Base-by-base conservation (phyloP, 2,888 invertebrate species). In the Agonopterix alstromeriana region DNA sequence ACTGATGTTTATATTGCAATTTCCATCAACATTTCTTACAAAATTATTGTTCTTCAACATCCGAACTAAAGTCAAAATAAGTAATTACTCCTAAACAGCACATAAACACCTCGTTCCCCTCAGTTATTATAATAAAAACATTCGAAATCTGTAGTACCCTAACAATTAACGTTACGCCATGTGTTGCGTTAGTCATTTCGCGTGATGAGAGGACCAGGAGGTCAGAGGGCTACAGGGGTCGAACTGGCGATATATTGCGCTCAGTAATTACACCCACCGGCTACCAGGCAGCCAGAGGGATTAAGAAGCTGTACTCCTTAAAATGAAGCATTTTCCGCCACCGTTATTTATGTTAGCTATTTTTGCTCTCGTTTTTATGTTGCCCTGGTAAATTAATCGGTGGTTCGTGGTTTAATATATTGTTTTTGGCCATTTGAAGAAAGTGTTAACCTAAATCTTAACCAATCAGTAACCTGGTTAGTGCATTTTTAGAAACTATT, bases 101-200 rank as follows among this genome's bases (percentile, higher is more conserved):
- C 56, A 53, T 55, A 46, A 60, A 53, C 59, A 57, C 65, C 65
- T 68, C 61, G 60, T 54, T 55, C 63, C 73, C 76, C 71, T 62
- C 55, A 70, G 67, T 73, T 65, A 67, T 62, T 65, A 67, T 68
- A 78, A 80, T 82, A 80, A 82, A 82, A 83, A 80, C 82, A 77
- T 64, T 66, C 54, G 49, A 63, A 77, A 76, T 74, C 70, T 63
- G 61, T 61, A 47, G 69, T 65, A 65, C 71, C 51, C 48, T 43
- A 40, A 75, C 82, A 83, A 85, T 85, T 86, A 86, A 79, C 77
- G 72, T 69, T 67, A 76, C 63, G 74, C 73, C 86, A 86, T 86
- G 84, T 86, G 86, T 83, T 78, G 77, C 83, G 77, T 76, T 60
- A 63, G 60, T 69, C 64, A 64, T 63, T 61, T 56, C 73, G 64